Evolutionary conservation across 2,113 vertebrate genomes (phyloP), one percentile per base, ranked within the genome.

Genomic region (Engraulis encrasicolus): DNA sequence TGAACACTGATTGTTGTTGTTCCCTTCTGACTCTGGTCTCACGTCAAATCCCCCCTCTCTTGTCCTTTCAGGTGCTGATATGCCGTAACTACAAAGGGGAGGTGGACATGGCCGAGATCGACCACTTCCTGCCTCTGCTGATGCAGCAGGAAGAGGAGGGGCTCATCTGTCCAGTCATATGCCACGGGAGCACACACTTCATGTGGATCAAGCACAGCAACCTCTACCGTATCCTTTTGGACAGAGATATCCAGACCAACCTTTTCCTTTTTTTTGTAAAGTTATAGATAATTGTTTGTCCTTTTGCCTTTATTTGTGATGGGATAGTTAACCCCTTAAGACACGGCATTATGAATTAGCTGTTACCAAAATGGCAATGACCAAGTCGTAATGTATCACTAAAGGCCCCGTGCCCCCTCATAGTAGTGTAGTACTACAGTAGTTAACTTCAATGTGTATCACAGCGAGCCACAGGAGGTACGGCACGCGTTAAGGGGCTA

Each of bases 121-220:
- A 99, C 50, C 92, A 95, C 92, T 99, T 99, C 92, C 92, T 98
- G 94, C 95, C 96, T 0, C 87, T 97, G 40, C 93, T 99, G 19
- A 94, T 96, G 95, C 96, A 96, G 78, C 93, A 92, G 4, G 98
- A 99, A 86, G 98, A 98, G 82, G 97, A 98, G 74, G 96, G 97
- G 0, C 91, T 95, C 0, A 61, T 96, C 38, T 91, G 95, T 0
- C 98, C 98, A 0, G 93, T 99, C 0, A 91, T 99, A 81, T 91
- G 94, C 23, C 94, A 92, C 0, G 97, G 97, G 87, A 92, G 27
- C 0, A 94, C 98, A 15, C 97, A 98, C 85, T 99, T 98, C 91
- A 89, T 99, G 80, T 99, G 98, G 98, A 97, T 99, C 95, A 98
- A 98, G 58, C 94, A 99, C 91, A 95, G 93, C 95, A 99, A 99